phyloP scores from a whole-genome alignment of 2,888 invertebrate species.

The Morpho helenor region DNA sequence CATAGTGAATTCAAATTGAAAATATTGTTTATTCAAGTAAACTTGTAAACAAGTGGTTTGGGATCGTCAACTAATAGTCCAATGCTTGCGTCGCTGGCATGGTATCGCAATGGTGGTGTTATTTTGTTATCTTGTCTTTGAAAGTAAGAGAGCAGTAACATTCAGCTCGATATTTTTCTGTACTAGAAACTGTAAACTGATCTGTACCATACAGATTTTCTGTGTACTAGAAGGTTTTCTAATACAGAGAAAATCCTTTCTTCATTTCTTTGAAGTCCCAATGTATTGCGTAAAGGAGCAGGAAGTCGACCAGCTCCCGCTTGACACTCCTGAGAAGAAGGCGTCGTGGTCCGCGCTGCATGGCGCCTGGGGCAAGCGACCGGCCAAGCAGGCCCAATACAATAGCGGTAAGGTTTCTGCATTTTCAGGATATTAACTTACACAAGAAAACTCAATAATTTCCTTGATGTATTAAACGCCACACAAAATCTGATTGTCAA shows the following conservation, averaged over 20 bases:
- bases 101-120: too few species aligned
- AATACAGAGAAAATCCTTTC: neutral
- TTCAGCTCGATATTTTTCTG: neutral
- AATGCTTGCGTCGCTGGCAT: too few species aligned
- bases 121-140: neutral
- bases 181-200: too few species aligned
- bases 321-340: slow-evolving; percentile 76
- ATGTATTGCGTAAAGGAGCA: slow-evolving; percentile 10
- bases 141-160: neutral
- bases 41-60: too few species aligned
- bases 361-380: slow-evolving; percentile 87
- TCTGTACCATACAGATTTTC: too few species aligned
- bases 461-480: too few species aligned
- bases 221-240: too few species aligned
- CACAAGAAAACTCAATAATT: too few species aligned
- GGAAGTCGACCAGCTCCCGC: slow-evolving; percentile 21
- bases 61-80: too few species aligned
- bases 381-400: slow-evolving; percentile 62
- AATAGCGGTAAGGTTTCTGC: slow-evolving; percentile 48
- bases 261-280: neutral
- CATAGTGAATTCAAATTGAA: too few species aligned
- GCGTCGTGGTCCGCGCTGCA: slow-evolving; percentile 83
- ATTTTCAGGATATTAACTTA: neutral
- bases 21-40: too few species aligned
- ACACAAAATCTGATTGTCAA: too few species aligned